Evolutionary conservation across 2,888 invertebrate species (phyloP), one percentile per base, ranked within the genome.

Genomic region (Chromoteleia sp.): DNA sequence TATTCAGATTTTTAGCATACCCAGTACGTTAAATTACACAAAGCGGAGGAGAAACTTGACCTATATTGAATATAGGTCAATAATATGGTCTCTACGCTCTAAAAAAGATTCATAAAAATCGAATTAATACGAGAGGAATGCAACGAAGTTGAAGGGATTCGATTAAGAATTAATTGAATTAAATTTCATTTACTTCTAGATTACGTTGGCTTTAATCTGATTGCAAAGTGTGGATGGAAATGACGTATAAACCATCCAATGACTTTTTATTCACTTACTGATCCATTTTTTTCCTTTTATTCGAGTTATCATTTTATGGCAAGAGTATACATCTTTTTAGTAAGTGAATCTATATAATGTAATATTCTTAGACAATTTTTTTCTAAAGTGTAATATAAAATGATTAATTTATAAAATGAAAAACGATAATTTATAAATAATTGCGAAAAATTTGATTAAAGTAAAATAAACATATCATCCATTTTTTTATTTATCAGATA

Each of bases 51-150:
- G 43, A 68, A 54, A 68, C 68, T 68, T 68, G 68, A 68, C 68
- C 68, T 68, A 68, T 54, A 43, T 68, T 12, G 21, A 54, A 68
- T 21, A 68, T 43, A 30, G 68, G 68, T 68, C 68, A 63, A 58
- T 41, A 41, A 41, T 58, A 58, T 56, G 19, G 25, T 41, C 21
- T 41, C 17, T 14, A 7, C 15, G 21, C 19, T 33, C 19, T 17
- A 15, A 56, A 56, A 58, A 41, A 21, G 41, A 41, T 41, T 58
- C 21, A 15, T 39, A 41, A 58, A 41, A 39, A 58, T 39, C 41
- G 41, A 58, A 41, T 41, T 58, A 58, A 41, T 21, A 14, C 39
- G 17, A 36, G 1, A 33, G 33, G 7, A 19, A 36, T 17, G 19
- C 21, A 30, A 7, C 12, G 14, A n/a, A 56, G 36, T 30, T 19